phyloP scores from a whole-genome alignment of 2,113 vertebrate species.

The Polyodon spathula region DNA sequence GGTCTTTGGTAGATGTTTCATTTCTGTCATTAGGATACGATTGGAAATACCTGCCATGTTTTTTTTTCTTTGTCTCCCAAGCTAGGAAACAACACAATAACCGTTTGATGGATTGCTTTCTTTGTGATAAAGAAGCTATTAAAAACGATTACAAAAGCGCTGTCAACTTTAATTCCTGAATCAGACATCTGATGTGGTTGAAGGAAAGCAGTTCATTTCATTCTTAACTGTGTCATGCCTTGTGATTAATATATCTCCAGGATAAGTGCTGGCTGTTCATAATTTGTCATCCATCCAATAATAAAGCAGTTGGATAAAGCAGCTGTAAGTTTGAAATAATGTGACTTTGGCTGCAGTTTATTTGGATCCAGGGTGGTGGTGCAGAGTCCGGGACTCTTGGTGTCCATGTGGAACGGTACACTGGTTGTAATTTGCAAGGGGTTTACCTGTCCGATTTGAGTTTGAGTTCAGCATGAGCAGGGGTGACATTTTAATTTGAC shows the following conservation, averaged over 20 bases:
- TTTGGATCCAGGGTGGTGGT: not conserved
- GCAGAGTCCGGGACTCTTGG: not conserved
- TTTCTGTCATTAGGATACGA: slow-evolving; percentile 39
- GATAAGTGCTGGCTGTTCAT: slow-evolving; percentile 1
- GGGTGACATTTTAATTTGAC: not conserved
- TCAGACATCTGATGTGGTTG: slow-evolving; percentile 5
- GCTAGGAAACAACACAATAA: slow-evolving; percentile 23
- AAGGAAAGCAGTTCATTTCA: not conserved
- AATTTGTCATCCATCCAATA: not conserved
- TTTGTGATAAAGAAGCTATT: slow-evolving; percentile 24
- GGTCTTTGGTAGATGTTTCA: slow-evolving; percentile 47
- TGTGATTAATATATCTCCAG: not conserved
- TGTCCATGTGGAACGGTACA: not conserved
- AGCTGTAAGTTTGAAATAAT: not conserved
- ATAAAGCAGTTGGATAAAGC: not conserved
- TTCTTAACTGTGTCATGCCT: not conserved
- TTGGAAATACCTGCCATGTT: slow-evolving; percentile 39
- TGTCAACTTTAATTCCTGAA: not conserved
- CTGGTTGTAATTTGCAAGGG: too few relatives aligned
- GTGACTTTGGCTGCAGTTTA: not conserved
- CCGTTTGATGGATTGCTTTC: slow-evolving; percentile 28
- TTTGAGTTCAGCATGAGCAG: not conserved
- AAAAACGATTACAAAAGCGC: not conserved
- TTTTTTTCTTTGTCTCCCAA: not conserved
- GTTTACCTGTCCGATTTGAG: not conserved